Evolutionary conservation across 1,140 invertebrate genomes (phyloP).

Genomic region (Sogatella furcifera): DNA sequence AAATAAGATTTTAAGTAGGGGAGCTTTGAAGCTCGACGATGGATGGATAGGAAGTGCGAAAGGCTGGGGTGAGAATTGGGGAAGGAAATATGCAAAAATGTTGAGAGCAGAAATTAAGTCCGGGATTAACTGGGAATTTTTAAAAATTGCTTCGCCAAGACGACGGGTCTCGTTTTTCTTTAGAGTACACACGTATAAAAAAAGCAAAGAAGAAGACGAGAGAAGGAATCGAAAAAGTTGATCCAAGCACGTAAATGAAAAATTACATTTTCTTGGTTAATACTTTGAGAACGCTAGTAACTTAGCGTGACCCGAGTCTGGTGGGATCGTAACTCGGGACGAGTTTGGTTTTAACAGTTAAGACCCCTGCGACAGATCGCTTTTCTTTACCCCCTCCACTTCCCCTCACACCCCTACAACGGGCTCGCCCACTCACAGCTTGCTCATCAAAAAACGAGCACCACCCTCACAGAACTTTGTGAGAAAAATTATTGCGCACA

Average conservation of each 20-base stretch:
- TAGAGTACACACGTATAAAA: slow-evolving; percentile 18
- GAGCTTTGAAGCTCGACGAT: not conserved
- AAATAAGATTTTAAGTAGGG: not conserved
- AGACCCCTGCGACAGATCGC: not conserved
- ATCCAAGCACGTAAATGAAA: slow-evolving; percentile 27
- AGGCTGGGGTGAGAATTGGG: not conserved
- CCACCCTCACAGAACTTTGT: too few species aligned
- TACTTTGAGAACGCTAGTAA: slow-evolving; percentile 14
- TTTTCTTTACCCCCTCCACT: not conserved
- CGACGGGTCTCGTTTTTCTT: slow-evolving; percentile 12
- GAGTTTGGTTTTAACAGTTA: too few species aligned
- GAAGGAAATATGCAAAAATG: slow-evolving; percentile 16
- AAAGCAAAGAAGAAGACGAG: slow-evolving; percentile 2
- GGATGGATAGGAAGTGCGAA: not conserved
- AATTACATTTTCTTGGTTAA: slow-evolving; percentile 26
- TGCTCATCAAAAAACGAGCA: too few species aligned
- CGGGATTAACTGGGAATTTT: slow-evolving; percentile 25
- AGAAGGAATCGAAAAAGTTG: slow-evolving; percentile 23
- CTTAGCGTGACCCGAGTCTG: slow-evolving; percentile 5
- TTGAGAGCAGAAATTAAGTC: slow-evolving; percentile 26
- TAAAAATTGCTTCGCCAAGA: slow-evolving; percentile 22
- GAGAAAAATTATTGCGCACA: too few species aligned
- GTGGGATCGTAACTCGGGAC: not conserved
- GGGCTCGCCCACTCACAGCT: not conserved
- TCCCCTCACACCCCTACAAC: not conserved